Evolutionary conservation across 2,113 vertebrate species (phyloP).

Genomic region (Scomber japonicus): DNA sequence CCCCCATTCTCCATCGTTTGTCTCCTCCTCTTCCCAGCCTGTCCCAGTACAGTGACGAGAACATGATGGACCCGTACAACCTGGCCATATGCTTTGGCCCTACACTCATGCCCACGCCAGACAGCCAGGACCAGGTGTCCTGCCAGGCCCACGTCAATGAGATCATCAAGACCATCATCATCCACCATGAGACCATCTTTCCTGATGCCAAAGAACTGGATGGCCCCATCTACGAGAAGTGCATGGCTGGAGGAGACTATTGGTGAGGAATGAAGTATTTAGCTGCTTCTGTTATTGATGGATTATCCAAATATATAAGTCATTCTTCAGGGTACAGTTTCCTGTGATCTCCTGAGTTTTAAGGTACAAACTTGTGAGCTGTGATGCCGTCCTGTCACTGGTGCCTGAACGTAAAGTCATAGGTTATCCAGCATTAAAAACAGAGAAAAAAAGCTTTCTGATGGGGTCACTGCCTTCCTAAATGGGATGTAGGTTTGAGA

Average conservation of each 20-base stretch:
- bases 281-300: not conserved
- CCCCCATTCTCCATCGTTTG: not conserved
- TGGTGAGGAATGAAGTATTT: slow-evolving; percentile 86
- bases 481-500: slow-evolving; percentile 18
- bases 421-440: slow-evolving; percentile 2
- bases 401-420: slow-evolving; percentile 1
- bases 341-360: not conserved
- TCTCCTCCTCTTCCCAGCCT: slow-evolving; percentile 82
- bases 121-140: slow-evolving; percentile 96
- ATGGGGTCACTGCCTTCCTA: slow-evolving; percentile 41
- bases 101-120: slow-evolving; percentile 97
- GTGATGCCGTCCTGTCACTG: not conserved
- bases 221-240: slow-evolving; percentile 97
- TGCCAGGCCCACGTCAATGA: slow-evolving; percentile 99
- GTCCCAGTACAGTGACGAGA: slow-evolving; percentile 98
- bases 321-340: not conserved
- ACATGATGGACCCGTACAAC: slow-evolving; percentile 99
- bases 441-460: slow-evolving; percentile 8
- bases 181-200: slow-evolving; percentile 98
- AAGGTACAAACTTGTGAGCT: not conserved
- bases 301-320: not conserved
- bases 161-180: slow-evolving; percentile 98
- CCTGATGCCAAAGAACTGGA: slow-evolving; percentile 97
- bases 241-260: slow-evolving; percentile 98
- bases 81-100: slow-evolving; percentile 98